phyloP scores from a whole-genome alignment of 2,113 vertebrate genomes.

The Hemichromis elongatus region DNA sequence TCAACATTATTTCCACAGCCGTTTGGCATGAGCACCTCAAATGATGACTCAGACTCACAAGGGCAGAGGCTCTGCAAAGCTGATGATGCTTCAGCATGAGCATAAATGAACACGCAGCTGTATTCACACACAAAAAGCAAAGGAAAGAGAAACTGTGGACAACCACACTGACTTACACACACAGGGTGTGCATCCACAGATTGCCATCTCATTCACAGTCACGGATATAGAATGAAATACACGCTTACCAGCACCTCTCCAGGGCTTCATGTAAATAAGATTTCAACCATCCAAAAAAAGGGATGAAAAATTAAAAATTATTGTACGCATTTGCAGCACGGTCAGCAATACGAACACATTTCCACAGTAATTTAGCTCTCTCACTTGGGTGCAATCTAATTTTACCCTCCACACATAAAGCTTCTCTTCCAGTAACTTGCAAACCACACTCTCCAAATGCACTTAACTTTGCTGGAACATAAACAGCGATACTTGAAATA shows the following conservation, averaged over 20 bases:
- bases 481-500: conserved; percentile 7
- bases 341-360: neutral
- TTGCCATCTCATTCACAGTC: neutral
- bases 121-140: neutral
- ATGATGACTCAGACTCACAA: conserved; percentile 40
- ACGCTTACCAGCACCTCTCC: neutral
- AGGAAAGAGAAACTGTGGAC: neutral
- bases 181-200: neutral
- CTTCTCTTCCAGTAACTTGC: neutral
- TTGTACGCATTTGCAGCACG: neutral
- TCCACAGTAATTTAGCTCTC: neutral
- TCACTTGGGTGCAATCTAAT: neutral
- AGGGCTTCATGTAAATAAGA: conserved; percentile 2
- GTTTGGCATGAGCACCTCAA: conserved; percentile 8
- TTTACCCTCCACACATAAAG: conserved; percentile 12
- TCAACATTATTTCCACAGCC: conserved; percentile 17
- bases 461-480: neutral
- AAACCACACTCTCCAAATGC: conserved; percentile 1
- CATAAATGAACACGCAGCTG: neutral
- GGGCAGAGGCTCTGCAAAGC: neutral
- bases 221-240: neutral
- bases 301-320: neutral
- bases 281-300: neutral
- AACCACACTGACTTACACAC: neutral
- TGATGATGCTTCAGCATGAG: conserved; percentile 1